Conservation (phyloP, 2,797 vertebrate genomes). For the Pachyuromys duprasi region DNA sequence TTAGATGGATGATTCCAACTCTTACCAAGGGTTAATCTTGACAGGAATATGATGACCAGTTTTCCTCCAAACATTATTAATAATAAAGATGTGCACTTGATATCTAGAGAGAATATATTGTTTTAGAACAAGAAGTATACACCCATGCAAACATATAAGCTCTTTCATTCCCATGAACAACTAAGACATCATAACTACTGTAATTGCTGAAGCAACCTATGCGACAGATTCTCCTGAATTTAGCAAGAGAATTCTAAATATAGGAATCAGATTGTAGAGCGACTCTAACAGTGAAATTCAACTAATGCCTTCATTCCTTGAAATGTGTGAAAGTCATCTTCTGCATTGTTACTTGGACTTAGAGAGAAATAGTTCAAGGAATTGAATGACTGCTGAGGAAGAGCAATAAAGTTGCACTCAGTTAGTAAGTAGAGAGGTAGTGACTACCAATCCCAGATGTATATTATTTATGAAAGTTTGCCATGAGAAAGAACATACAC, state of each 20-base stretch:
- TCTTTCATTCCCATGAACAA: slow-evolving; percentile 17
- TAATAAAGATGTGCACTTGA: slow-evolving; percentile 77
- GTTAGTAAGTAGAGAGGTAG: neutral
- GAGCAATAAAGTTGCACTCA: neutral
- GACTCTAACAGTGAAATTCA: neutral
- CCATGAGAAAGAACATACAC: neutral
- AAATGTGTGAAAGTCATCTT: slow-evolving; percentile 1
- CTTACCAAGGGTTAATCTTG: slow-evolving; percentile 51
- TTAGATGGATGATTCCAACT: slow-evolving; percentile 78
- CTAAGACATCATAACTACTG: slow-evolving; percentile 27
- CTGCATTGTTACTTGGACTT: neutral
- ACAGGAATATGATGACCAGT: slow-evolving; percentile 81
- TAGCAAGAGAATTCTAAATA: neutral
- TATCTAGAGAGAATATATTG: slow-evolving; percentile 71
- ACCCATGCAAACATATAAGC: slow-evolving; percentile 67
- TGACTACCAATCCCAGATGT: neutral
- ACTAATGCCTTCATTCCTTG: neutral
- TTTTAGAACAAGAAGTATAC: slow-evolving; percentile 75
- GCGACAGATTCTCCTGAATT: neutral
- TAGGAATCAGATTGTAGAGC: neutral
- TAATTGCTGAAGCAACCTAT: slow-evolving; percentile 1
- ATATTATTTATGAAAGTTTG: slow-evolving; percentile 12
- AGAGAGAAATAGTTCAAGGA: neutral
- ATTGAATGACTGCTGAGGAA: neutral
- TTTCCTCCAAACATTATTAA: slow-evolving; percentile 77